These are phyloP conservation scores for Balaeniceps rex DNA, from an alignment of 2,113 vertebrate genomes.

Conservation along the genomic window DNA sequence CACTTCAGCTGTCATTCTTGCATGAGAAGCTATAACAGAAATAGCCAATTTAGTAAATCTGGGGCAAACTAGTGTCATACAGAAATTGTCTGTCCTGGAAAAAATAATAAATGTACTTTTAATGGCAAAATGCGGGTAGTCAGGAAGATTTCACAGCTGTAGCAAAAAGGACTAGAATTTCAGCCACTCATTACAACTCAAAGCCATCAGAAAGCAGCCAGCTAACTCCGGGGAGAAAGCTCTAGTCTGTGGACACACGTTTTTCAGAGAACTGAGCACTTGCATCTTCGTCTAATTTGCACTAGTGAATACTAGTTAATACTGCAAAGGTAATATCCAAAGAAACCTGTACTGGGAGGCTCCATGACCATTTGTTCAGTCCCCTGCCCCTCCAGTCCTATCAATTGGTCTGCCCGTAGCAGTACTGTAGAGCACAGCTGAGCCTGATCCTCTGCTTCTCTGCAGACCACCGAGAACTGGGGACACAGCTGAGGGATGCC, in stretches of 20 bases:
- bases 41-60: background rate
- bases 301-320: background rate
- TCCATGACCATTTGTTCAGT: background rate
- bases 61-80: background rate
- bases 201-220: background rate
- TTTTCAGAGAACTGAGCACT: background rate
- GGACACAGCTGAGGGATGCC: background rate
- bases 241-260: background rate
- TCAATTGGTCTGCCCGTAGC: background rate
- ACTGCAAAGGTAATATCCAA: background rate
- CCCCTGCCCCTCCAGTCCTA: background rate
- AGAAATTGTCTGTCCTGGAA: background rate
- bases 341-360: background rate
- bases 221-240: background rate
- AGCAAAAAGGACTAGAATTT: background rate
- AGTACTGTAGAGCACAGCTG: fast-evolving
- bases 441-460: background rate
- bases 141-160: background rate
- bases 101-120: background rate
- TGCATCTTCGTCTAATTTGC: background rate
- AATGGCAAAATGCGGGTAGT: background rate
- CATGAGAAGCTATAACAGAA: background rate
- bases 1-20: background rate
- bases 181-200: background rate
- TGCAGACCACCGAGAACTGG: background rate